Base-by-base conservation (phyloP, 2,888 invertebrate species). In the Acleris cristana region DNA sequence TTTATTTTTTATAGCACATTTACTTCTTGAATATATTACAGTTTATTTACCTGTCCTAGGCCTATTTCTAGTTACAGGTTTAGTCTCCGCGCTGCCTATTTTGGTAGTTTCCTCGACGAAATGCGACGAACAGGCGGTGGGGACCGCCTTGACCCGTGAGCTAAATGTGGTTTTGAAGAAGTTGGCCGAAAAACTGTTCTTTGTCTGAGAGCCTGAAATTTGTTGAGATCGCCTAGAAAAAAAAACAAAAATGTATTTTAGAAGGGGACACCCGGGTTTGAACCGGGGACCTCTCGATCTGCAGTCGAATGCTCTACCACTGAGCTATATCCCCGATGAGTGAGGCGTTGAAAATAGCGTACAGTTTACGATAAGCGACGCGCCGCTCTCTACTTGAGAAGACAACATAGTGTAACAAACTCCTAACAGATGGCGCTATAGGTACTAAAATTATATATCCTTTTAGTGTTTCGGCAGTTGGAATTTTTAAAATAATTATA, bases 201-300 rank as follows among this genome's bases (percentile, higher is more conserved):
- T 83, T 26, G 84, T 79, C 19, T 76, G 78, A 16, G 74, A 69
- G 55, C 65, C 67, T 40, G 80, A 69, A 55, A 70, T 78, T 44
- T 79, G 63, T 12, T 65, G 75, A 10, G 81, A 77, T 66, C 84
- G 79, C 66, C 90, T 90, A 75, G 16, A 79, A 79, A 74, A 74
- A 70, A 55, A 67, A 71, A 62, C 58, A 64, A 71, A 68, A 71
- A 45, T 16, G 48, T 23, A 1, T 3, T 2, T 14, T 1, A 4
- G n/a, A 48, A 92, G 91, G 90, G 89, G 90, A 90, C 89, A 90
- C 90, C 91, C 91, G 91, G 90, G 90, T 90, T 92, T 90, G 91
- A 91, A 92, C 90, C 92, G 90, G 90, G 91, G 90, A 92, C 91
- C 90, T 91, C 90, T 91, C 90, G 90, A 90, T 90, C 90, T 90